Evolutionary conservation across 1,140 invertebrate genomes (phyloP), one percentile per base, ranked within the genome.

Genomic region (Drosophila bocqueti): DNA sequence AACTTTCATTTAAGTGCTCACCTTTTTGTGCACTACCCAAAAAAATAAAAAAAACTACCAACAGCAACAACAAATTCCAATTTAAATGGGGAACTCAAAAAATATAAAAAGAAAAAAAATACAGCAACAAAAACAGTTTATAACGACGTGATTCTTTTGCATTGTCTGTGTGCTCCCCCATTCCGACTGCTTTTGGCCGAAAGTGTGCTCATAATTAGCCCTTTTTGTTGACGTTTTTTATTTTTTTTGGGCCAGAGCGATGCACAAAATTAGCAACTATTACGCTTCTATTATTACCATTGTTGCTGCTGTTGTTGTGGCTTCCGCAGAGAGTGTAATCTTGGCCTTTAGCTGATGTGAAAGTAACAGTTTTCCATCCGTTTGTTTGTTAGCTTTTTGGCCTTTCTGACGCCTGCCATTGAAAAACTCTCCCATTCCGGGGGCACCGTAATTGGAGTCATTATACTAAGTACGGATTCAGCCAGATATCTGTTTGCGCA

Each of bases 141-240:
- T 79, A 85, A 82, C 83, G 79, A 85, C 83, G 79, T 82, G 79
- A 86, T 86, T 86, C 83, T 86, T 85, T 79, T 65, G 76, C 79
- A 68, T 86, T 86, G 83, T 79, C 58, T 79, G 75, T n/a, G 34
- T 42, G 75, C 38, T 55, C 42, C 63, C 58, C 62, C 77, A 66
- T 62, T 74, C 38, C 76, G 63, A 65, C 43, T 54, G 45, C 60
- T 67, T 64, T 66, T 60, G 75, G 54, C 71, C 66, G 83, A 87
- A 86, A 86, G 83, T 86, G 83, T 86, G 79, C 83, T 85, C 83
- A 79, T 82, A 86, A 86, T 86, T 86, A 87, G 83, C 83, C 83
- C 83, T 86, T 79, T 87, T 86, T 87, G 83, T 79, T 82, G 64
- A 79, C 76, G 59, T 52, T 74, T 60, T 52, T 52, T 50, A 1